Percentiles rank a stretch among this genome's conserved stretches.
phyloP scores from a whole-genome alignment of 2,797 vertebrate genomes.

The Premnoplex brunnescens region DNA sequence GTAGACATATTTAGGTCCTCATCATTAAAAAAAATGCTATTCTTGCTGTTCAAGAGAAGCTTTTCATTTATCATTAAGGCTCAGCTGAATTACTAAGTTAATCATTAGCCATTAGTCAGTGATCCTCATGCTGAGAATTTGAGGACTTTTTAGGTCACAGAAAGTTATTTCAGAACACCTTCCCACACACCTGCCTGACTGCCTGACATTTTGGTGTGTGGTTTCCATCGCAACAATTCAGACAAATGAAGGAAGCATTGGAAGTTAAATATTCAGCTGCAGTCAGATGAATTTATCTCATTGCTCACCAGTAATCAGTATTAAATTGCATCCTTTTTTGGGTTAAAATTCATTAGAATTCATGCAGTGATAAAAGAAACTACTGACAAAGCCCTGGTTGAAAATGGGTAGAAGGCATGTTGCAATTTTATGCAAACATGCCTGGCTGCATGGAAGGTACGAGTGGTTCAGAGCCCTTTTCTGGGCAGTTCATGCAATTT shows the following conservation, averaged over 20 bases:
- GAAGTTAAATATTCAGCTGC: background rate
- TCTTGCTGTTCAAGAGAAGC: background rate
- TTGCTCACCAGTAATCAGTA: background rate
- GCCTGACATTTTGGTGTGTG: background rate
- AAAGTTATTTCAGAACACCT: background rate
- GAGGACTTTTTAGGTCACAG: background rate
- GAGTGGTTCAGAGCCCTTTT: background rate
- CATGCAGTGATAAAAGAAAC: background rate
- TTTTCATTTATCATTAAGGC: background rate
- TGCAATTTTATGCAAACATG: background rate
- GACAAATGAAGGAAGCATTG: background rate
- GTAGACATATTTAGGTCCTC: background rate
- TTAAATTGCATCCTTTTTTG: background rate
- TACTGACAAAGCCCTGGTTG: background rate
- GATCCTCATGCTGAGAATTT: background rate
- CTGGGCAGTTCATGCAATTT: background rate
- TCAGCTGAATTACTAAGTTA: background rate
- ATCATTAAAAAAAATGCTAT: background rate
- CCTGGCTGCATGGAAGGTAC: background rate
- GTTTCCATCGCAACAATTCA: fast-evolving
- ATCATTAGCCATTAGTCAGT: slow-evolving; percentile 31
- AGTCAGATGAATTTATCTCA: background rate
- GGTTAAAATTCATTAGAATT: background rate
- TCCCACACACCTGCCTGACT: background rate
- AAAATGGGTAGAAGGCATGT: background rate